Evolutionary conservation across 1,140 invertebrate species (phyloP), one percentile per base, ranked within the genome.

Genomic region (Eupristina koningsbergeri): DNA sequence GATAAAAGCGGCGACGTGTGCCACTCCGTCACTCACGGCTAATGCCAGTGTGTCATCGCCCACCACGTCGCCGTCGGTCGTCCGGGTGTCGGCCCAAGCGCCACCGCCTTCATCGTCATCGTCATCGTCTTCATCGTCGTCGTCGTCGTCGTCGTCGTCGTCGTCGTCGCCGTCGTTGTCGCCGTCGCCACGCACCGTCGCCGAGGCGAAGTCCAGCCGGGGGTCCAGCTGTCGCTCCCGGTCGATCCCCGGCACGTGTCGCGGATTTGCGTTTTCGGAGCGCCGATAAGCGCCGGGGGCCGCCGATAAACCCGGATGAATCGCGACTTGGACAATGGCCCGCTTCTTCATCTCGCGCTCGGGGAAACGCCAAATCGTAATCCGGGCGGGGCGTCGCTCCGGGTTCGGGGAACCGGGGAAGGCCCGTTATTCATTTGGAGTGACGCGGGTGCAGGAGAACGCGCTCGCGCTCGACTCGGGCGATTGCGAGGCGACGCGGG

Each of bases 41-140:
- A 91, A 91, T 89, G 88, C 88, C 86, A 88, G 86, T 88, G 88
- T 91, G 90, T 91, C 91, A 90, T 90, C 90, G 89, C 86, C 88
- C 88, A 82, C 86, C 86, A 81, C 80, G 80, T 85, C 78, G 78
- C 88, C 89, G 88, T 87, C 87, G 86, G 85, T 87, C n/a, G n/a
- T 82, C 86, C 84, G 22, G 53, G 5, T 3, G 1, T 85, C 86
- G 79, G 73, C 74, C 58, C 76, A 75, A 78, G 36, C 76, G n/a
- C 39, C 41, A 11, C 9, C 64, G 64, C 26, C 58, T 0, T 53
- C 63, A 36, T 64, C 69, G n/a, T n/a, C n/a, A n/a, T n/a, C n/a
- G 90, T 91, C 91, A 90, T 90, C 90, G 89, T 85, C 88, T 87
- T 81, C 86, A 86, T 81, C 80, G 80, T 85, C 78, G 78, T 87